Base-by-base conservation (phyloP, 2,113 vertebrate genomes). In the Entelurus aequoreus region DNA sequence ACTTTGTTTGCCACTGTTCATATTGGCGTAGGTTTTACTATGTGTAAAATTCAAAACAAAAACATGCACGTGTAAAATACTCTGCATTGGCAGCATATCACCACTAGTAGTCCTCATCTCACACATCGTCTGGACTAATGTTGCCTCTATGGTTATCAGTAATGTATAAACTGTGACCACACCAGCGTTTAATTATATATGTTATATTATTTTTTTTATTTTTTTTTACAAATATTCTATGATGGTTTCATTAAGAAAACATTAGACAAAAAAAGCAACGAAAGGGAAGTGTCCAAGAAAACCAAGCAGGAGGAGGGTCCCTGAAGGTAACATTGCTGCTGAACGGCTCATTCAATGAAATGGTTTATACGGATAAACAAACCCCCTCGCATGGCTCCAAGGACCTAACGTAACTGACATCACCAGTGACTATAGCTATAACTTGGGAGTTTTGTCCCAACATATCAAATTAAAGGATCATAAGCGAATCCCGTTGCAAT, bases 31-130 rank as follows among this genome's bases (percentile, higher is more conserved):
- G 28, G 28, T 28, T 28, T 28, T 28, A 28, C 28, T 28, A 28
- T 28, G 28, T 28, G 1, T 28, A 28, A 28, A 28, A 28, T 28
- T 4, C 28, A 2, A 28, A 28, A 28, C 28, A 28, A 28, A 28
- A 28, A 28, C 28, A 28, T 28, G 28, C 28, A 28, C 28, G 28
- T 28, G 49, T 53, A 21, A 10, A 54, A 54, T 54, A 38, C 7
- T 7, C 13, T 16, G 57, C 64, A 82, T 16, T 66, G 21, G 36
- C 75, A 60, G 15, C 11, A 0, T 72, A 9, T 15, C 6, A 47
- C 82, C 86, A 78, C 82, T 81, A 79, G 84, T 75, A 54, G 84
- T 74, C 86, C 58, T 7, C 59, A 16, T 50, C 55, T 28, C 69
- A 42, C 54, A 66, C 35, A 50, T 35, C 3, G 15, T 13, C 1